phyloP scores from a whole-genome alignment of 2,888 invertebrate genomes.

The Notodonta dromedarius region DNA sequence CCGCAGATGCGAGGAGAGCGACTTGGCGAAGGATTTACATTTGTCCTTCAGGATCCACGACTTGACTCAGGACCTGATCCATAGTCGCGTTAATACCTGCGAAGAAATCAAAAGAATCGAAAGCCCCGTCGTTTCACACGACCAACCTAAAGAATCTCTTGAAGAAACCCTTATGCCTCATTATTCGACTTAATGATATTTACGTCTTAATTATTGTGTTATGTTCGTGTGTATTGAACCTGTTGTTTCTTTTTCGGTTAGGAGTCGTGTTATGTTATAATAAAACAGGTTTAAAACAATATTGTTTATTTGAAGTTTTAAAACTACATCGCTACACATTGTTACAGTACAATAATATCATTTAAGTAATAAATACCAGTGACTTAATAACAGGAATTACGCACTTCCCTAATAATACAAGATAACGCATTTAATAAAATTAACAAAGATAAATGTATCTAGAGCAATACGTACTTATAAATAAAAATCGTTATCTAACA shows the following conservation, averaged over 20 bases:
- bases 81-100: slow-evolving; percentile 36
- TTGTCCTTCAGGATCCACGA: slow-evolving; percentile 66
- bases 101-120: slow-evolving; percentile 24
- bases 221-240: no score
- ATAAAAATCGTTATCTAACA: neutral
- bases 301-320: slow-evolving; percentile 20
- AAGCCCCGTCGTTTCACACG: slow-evolving; percentile 13
- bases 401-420: no score
- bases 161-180: slow-evolving; percentile 48
- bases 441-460: no score
- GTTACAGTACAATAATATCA: no score
- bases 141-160: slow-evolving; percentile 33
- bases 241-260: no score
- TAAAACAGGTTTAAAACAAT: slow-evolving; percentile 24
- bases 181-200: slow-evolving; percentile 32
- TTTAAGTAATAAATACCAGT: no score
- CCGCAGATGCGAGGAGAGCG: slow-evolving; percentile 84
- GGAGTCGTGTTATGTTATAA: slow-evolving; percentile 17
- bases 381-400: no score
- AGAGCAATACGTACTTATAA: neutral
- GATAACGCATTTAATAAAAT: no score
- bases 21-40: slow-evolving; percentile 63
- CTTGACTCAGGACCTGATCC: slow-evolving; percentile 54
- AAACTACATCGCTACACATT: slow-evolving; percentile 1
- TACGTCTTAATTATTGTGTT: neutral